Evolutionary conservation across 2,113 vertebrate genomes (phyloP).

Genomic region (Halichoerus grypus): DNA sequence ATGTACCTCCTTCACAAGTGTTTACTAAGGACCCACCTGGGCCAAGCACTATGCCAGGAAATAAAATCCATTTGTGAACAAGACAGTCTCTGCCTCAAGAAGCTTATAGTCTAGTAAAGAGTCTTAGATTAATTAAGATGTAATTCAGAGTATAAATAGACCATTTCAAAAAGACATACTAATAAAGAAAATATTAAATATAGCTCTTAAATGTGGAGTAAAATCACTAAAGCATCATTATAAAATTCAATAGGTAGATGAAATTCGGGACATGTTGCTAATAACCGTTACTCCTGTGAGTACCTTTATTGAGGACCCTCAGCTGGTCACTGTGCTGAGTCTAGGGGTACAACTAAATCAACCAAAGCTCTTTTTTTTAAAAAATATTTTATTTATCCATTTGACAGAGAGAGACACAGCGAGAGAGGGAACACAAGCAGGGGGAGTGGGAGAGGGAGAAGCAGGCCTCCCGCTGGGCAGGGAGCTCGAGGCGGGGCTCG

Average conservation of each 20-base stretch:
- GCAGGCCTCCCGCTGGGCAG: too few relatives aligned
- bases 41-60: background rate
- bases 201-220: background rate
- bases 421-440: too few relatives aligned
- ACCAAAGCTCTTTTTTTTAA: background rate
- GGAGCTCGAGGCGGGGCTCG: too few relatives aligned
- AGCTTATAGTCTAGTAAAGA: background rate
- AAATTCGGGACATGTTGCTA: background rate
- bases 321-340: background rate
- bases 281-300: background rate
- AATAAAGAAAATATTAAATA: background rate
- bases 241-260: background rate
- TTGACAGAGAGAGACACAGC: too few relatives aligned
- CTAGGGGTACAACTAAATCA: background rate
- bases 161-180: background rate
- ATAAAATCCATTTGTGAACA: background rate
- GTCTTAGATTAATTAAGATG: background rate
- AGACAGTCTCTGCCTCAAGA: background rate
- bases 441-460: too few relatives aligned
- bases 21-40: background rate
- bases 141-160: background rate
- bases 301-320: background rate
- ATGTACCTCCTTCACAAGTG: background rate
- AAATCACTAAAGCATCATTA: background rate
- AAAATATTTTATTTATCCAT: too few relatives aligned